Evolutionary conservation across 2,797 vertebrate species (phyloP).

Genomic region (Pipistrellus pipistrellus): DNA sequence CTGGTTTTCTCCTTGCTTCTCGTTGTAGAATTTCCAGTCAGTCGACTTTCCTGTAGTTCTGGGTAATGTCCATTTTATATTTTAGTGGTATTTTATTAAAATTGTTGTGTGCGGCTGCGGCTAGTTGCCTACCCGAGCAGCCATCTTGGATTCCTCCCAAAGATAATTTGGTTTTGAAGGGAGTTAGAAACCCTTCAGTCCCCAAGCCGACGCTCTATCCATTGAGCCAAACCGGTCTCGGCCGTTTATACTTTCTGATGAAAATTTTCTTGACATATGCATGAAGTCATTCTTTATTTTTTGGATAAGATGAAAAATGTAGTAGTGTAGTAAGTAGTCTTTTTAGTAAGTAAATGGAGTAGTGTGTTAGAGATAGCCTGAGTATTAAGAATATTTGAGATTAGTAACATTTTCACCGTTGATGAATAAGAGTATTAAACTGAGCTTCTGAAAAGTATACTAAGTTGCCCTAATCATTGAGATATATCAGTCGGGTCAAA

Average conservation of each 20-base stretch:
- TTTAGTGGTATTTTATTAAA: too few species aligned
- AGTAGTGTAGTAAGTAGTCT: background rate
- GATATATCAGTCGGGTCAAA: background rate
- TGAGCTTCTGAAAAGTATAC: slow-evolving; percentile 37
- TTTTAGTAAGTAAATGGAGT: slow-evolving; percentile 35
- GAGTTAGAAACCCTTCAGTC: too few species aligned
- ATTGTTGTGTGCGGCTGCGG: too few species aligned
- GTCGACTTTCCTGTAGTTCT: too few species aligned
- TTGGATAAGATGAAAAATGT: slow-evolving; percentile 20
- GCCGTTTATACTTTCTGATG: slow-evolving; percentile 42
- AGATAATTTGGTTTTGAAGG: too few species aligned
- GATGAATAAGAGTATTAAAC: slow-evolving; percentile 27
- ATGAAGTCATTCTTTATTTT: background rate
- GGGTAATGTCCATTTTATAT: too few species aligned
- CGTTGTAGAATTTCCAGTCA: too few species aligned
- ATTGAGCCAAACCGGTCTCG: too few species aligned
- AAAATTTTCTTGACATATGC: slow-evolving; percentile 4
- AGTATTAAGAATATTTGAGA: background rate
- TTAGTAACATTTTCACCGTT: background rate
- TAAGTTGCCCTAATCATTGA: background rate
- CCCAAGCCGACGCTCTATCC: too few species aligned
- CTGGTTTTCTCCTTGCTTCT: too few species aligned
- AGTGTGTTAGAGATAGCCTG: background rate
- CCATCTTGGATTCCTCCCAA: too few species aligned
- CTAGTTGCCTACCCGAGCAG: too few species aligned